These are phyloP conservation scores for Toxonevra muliebris DNA, from an alignment of 2,888 invertebrate genomes.

Conservation along the genomic window DNA sequence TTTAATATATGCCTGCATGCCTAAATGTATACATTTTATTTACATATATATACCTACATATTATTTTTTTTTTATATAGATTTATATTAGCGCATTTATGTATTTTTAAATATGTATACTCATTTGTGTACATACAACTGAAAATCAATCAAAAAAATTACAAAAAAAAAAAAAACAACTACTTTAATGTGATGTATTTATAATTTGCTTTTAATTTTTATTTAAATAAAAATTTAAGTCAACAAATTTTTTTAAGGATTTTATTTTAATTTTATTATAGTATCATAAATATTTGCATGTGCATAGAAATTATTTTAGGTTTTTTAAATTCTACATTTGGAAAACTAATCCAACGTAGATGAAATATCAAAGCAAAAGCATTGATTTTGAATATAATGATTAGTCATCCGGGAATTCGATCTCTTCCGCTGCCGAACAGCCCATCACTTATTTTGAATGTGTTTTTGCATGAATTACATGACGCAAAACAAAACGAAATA, in stretches of 20 bases:
- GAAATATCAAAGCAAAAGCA: too few species aligned
- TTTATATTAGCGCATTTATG: slow-evolving; percentile 10
- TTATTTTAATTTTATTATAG: slow-evolving; percentile 16
- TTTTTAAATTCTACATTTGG: too few species aligned
- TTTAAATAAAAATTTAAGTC: slow-evolving; percentile 19
- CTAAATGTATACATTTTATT: neutral
- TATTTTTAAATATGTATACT: neutral
- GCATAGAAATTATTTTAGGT: neutral
- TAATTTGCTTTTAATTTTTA: slow-evolving; percentile 28
- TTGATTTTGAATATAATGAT: too few species aligned
- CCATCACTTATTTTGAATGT: too few species aligned
- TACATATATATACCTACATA: slow-evolving; percentile 6
- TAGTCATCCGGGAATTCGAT: too few species aligned
- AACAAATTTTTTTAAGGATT: slow-evolving; percentile 12
- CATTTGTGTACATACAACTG: neutral
- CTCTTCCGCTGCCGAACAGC: too few species aligned
- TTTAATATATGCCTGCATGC: slow-evolving; percentile 1
- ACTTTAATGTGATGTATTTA: slow-evolving; percentile 30
- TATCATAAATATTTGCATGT: slow-evolving; percentile 14
- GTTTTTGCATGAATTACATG: too few species aligned
- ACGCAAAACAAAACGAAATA: too few species aligned
- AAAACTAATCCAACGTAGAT: too few species aligned
- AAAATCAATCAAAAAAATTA: slow-evolving; percentile 15
- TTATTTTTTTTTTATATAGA: slow-evolving; percentile 5
- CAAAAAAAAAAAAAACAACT: slow-evolving; percentile 11